Evolutionary conservation across 2,113 vertebrate genomes (phyloP), one percentile per base, ranked within the genome.

Genomic region (Leptobrachium leishanense): DNA sequence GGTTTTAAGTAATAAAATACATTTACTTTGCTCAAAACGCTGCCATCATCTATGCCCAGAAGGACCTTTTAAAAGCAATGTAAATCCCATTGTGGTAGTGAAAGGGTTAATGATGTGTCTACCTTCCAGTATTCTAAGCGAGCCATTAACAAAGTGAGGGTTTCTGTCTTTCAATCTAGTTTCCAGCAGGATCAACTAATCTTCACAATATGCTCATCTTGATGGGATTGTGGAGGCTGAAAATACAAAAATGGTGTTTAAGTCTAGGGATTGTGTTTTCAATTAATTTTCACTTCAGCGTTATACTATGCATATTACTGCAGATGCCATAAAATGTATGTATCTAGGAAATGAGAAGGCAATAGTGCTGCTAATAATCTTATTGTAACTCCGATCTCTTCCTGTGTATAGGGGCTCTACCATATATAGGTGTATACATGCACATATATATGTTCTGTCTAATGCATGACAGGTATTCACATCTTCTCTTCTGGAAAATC

Each of bases 281-380:
- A 59, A 59, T 15, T 2, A 12, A 59, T 10, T 59, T 1, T 8
- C 55, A 59, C 55, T 15, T 15, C 55, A 59, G 4, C 3, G 55
- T 13, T 59, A 59, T 59, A 59, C 13, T 94, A 94, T 89, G 91
- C 89, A 89, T 82, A 86, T 90, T 92, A 85, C 20, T 31, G 20
- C 89, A 95, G 50, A 98, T 97, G 96, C 95, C 97, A 94, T 94
- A 96, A 97, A 97, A 97, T 97, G 97, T 97, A 96, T 95, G 92
- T 81, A 0, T 85, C n/a, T 46, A 84, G 84, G 77, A 86, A 90
- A 88, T 87, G 82, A 85, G 68, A 79, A 85, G 84, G 81, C 86
- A 82, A 41, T 39, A 64, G 82, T 75, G 89, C 87, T 83, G 43
- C 64, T 31, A 84, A 83, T 81, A 87, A 75, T 42, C 40, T 85